Base-by-base conservation (phyloP, 2,888 invertebrate species). In the Gerris lacustris region DNA sequence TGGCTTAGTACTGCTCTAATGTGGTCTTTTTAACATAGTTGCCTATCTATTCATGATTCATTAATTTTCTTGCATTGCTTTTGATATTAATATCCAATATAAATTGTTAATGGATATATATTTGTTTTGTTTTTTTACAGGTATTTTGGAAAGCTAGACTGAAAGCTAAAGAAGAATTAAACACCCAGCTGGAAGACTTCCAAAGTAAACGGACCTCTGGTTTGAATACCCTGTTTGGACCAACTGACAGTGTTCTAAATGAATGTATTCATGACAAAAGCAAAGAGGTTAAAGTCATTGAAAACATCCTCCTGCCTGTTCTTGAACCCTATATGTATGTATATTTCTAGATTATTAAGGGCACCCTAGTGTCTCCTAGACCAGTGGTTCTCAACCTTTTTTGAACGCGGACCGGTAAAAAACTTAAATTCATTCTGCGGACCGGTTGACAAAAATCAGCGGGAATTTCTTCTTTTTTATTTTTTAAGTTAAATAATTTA, bases 161-260 rank as follows among this genome's bases (percentile, higher is more conserved):
- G 75, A 87, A 89, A 76, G 93, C 94, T 6, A 89, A 90, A 78
- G 90, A 91, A 76, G 92, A 92, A 79, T 82, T 95, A 69, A 86
- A 88, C 69, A 88, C 88, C 76, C 90, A 91, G 77, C 83, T 96
- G 69, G 86, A 86, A 45, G 94, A 94, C 80, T 92, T 92, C 82
- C 89, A 95, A 78, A 89, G 90, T 77, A 96, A 96, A 81, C 83
- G 95, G 76, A 92, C 90, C 62, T 90, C 94, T 55, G 96, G 96
- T 2, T 83, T 96, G 73, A 94, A 91, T 15, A 89, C 90, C 68
- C 86, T 97, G 76, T 96, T 92, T 81, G 96, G 96, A 0, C 93
- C 94, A 0, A 85, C 87, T 43, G 94, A 94, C 82, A 84, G 86
- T 72, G 86, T 90, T 75, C 83, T 94, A 5, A 87, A 89, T 76